phyloP scores from a whole-genome alignment of 2,888 invertebrate species.

The Callinectes sapidus region DNA sequence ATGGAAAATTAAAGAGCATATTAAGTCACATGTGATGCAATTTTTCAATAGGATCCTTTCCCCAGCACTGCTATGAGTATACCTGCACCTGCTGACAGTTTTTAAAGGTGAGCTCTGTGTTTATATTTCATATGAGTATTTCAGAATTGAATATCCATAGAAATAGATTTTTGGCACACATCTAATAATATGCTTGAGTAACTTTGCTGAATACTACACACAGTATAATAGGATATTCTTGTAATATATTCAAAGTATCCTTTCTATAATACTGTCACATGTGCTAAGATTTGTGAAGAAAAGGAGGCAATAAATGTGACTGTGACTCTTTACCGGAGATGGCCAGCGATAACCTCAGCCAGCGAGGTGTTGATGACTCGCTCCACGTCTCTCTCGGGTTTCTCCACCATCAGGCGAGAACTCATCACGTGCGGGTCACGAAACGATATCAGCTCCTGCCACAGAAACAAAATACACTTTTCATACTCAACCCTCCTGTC shows the following conservation, averaged over 20 bases:
- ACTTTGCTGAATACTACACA: background rate
- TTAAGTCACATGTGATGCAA: too few species aligned
- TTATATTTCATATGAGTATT: too few species aligned
- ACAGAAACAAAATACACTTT: constrained; percentile 64
- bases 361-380: constrained; percentile 84
- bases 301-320: background rate
- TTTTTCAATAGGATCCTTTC: too few species aligned
- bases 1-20: too few species aligned
- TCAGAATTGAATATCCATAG: too few species aligned
- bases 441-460: constrained; percentile 76
- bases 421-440: constrained; percentile 84
- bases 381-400: constrained; percentile 84
- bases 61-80: too few species aligned
- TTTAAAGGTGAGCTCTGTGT: too few species aligned
- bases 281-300: background rate
- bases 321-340: constrained; percentile 80
- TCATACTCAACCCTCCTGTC: background rate
- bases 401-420: constrained; percentile 82
- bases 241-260: background rate
- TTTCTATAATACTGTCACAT: background rate
- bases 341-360: constrained; percentile 85
- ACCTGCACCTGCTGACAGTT: too few species aligned
- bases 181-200: background rate
- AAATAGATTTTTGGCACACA: too few species aligned
- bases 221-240: background rate